phyloP scores from a whole-genome alignment of 2,888 invertebrate species.

The Laspeyria flexula region DNA sequence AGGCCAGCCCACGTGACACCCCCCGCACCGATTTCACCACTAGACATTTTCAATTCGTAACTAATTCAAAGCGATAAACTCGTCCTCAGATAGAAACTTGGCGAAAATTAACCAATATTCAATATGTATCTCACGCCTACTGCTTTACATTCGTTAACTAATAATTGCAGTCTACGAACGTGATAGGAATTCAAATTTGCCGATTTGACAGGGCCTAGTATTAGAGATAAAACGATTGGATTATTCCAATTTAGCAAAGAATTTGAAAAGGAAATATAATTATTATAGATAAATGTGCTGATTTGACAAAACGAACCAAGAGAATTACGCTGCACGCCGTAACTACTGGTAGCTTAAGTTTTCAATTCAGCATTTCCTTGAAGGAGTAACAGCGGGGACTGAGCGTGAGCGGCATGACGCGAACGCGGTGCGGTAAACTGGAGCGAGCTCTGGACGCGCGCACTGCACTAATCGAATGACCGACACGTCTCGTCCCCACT shows the following conservation, averaged over 20 bases:
- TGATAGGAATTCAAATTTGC: conserved; percentile 16
- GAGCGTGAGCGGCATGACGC: not conserved
- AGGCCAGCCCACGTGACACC: conserved; percentile 60
- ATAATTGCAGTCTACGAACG: conserved; percentile 9
- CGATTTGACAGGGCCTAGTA: no score
- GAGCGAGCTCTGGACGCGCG: conserved; percentile 9
- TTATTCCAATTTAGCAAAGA: not conserved
- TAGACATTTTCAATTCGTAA: conserved; percentile 61
- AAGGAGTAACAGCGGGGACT: not conserved
- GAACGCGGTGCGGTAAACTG: not conserved
- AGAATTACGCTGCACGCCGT: not conserved
- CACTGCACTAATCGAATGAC: conserved; percentile 51
- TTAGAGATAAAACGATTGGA: not conserved
- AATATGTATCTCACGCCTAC: conserved; percentile 23
- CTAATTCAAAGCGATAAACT: conserved; percentile 53
- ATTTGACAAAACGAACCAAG: conserved; percentile 5
- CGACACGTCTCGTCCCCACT: conserved; percentile 48
- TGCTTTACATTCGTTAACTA: conserved; percentile 20
- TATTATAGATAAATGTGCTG: not conserved
- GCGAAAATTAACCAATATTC: conserved; percentile 28
- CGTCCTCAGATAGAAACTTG: conserved; percentile 34
- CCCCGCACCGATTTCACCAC: conserved; percentile 56
- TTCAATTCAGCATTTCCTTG: conserved; percentile 25
- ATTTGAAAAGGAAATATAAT: not conserved
- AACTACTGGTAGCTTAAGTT: not conserved